These are phyloP conservation scores for Napeogenes sylphis DNA, from an alignment of 2,888 invertebrate genomes.

Conservation along the genomic window DNA sequence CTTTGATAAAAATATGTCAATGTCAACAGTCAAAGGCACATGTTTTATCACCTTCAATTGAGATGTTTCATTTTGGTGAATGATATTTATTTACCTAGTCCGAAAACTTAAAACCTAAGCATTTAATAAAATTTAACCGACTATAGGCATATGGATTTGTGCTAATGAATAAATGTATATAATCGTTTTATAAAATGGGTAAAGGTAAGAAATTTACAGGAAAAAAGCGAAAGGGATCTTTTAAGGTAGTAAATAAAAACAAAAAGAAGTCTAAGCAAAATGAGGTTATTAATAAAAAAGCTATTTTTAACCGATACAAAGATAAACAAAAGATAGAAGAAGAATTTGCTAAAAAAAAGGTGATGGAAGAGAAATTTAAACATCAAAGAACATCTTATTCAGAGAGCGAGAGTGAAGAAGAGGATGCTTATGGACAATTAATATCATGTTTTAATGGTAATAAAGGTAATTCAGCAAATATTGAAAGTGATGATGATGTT, in stretches of 20 bases:
- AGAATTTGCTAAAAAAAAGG: slow-evolving; percentile 61
- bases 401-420: slow-evolving; percentile 70
- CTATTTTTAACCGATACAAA: slow-evolving; percentile 71
- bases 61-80: too few species aligned
- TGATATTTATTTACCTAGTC: too few species aligned
- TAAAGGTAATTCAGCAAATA: slow-evolving; percentile 37
- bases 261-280: slow-evolving; percentile 49
- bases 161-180: background rate
- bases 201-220: slow-evolving; percentile 48
- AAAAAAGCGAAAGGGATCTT: slow-evolving; percentile 47
- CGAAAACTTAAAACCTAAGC: too few species aligned
- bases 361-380: slow-evolving; percentile 55
- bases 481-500: slow-evolving; percentile 47
- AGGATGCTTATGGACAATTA: slow-evolving; percentile 71
- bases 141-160: background rate
- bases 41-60: background rate
- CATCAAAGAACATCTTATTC: slow-evolving; percentile 57
- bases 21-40: slow-evolving; percentile 1
- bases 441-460: slow-evolving; percentile 69
- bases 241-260: slow-evolving; percentile 46
- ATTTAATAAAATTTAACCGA: too few species aligned
- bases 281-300: slow-evolving; percentile 59
- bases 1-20: background rate
- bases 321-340: slow-evolving; percentile 70
- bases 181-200: slow-evolving; percentile 40